Evolutionary conservation across 2,113 vertebrate species (phyloP).

Genomic region (Rissa tridactyla): DNA sequence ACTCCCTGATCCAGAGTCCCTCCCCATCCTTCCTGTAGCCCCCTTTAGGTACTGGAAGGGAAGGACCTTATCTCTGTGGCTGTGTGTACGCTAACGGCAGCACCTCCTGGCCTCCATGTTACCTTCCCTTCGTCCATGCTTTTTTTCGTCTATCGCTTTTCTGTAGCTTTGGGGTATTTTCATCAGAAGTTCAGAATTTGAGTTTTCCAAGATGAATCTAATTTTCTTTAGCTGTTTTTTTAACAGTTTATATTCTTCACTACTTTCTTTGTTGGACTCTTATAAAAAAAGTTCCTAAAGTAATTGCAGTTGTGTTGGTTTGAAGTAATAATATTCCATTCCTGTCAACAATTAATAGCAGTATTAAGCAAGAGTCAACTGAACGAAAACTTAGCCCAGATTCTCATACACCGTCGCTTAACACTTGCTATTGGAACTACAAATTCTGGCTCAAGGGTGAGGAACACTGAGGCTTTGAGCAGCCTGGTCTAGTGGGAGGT

Average conservation of each 20-base stretch:
- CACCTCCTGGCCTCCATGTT: not conserved
- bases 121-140: accelerated
- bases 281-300: not conserved
- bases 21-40: too few species aligned
- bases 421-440: not conserved
- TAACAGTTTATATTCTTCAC: not conserved
- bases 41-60: not conserved
- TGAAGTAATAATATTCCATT: not conserved
- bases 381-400: not conserved
- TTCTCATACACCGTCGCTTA: not conserved
- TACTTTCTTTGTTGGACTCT: not conserved
- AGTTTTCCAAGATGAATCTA: not conserved
- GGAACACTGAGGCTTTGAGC: not conserved
- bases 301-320: not conserved
- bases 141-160: not conserved
- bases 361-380: not conserved
- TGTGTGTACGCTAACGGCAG: not conserved
- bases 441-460: not conserved
- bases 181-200: not conserved
- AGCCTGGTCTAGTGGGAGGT: too few species aligned
- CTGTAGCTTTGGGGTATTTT: not conserved
- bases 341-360: not conserved
- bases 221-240: not conserved
- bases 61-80: not conserved
- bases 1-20: too few species aligned